Evolutionary conservation across 2,888 invertebrate genomes (phyloP), one percentile per base, ranked within the genome.

Genomic region (Pediacus dermestoides): DNA sequence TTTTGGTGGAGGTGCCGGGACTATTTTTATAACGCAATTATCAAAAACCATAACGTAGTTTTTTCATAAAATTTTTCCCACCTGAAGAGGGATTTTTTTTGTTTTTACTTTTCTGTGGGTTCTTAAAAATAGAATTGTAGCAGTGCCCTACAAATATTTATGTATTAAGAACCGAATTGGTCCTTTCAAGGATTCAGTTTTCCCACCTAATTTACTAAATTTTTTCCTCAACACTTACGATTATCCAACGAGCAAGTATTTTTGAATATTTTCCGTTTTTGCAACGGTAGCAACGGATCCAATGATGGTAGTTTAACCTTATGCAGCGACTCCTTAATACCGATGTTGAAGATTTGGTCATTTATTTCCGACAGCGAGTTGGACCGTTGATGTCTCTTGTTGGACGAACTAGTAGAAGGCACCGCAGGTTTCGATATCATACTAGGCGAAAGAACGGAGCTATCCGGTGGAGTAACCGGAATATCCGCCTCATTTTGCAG

Each of bases 241-340:
- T 70, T 68, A 44, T 69, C 68, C 42, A 70, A 48, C n/a, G 70
- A 70, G 16, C 58, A 61, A 2, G 63, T 61, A 36, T 61, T 67
- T 46, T 64, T 66, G 37, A 61, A 58, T 13, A 61, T 47, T 39
- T 61, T 59, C 45, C 67, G 72, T 26, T 75, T 70, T 22, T 73
- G 70, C 44, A 75, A 72, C 2, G 76, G 57, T 37, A 55, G 58
- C 13, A 49, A 25, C 21, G 73, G 71, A 36, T 74, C 77, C 34
- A 79, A 66, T 11, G 77, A 76, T 0, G 78, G 78, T 28, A 78
- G 57, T 44, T 72, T 74, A 7, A 78, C 69, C 58, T 61, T 74
- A 57, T 61, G 59, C 4, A 61, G 50, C 7, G 58, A 34, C 44
- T 65, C 67, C 46, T 64, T 66, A 7, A 64, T 47, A 4, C 58